These are phyloP conservation scores for Steatocranus sp. DNA, from an alignment of 2,797 vertebrate species.

Conservation along the genomic window DNA sequence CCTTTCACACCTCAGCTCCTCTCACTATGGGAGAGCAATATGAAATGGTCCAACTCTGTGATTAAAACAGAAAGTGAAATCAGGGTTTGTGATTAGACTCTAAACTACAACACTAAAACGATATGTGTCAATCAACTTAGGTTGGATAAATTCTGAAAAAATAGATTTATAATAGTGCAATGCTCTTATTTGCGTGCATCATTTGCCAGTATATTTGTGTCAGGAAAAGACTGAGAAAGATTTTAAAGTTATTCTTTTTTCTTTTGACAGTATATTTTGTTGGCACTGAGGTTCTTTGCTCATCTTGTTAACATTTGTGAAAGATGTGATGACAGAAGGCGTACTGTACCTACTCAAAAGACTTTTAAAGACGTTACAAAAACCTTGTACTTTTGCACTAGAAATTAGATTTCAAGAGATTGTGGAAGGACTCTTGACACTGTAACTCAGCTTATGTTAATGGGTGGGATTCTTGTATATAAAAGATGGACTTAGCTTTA, in stretches of 20 bases:
- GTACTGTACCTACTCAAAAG: neutral
- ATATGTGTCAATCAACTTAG: neutral
- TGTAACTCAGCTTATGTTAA: neutral
- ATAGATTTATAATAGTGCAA: neutral
- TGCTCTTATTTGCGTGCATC: neutral
- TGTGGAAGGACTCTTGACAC: neutral
- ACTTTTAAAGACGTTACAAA: neutral
- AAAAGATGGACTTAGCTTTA: neutral
- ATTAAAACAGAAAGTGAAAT: conserved; percentile 57
- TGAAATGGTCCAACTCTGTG: conserved; percentile 54
- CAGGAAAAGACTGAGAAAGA: neutral
- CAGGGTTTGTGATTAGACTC: conserved; percentile 35
- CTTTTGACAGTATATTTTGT: neutral
- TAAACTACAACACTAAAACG: conserved; percentile 14
- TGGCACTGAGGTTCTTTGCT: neutral
- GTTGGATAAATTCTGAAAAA: neutral
- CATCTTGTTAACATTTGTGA: neutral
- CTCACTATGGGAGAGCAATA: conserved; percentile 52
- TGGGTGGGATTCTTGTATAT: neutral
- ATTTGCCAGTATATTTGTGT: neutral
- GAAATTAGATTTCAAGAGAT: neutral
- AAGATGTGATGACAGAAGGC: neutral
- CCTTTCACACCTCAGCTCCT: conserved; percentile 64
- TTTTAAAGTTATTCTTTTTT: neutral
- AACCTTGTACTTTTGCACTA: neutral